Percentiles rank a stretch among this genome's conserved stretches.
These are phyloP conservation scores for Brachyptera risi DNA, from an alignment of 2,888 invertebrate genomes.

Conservation along the genomic window DNA sequence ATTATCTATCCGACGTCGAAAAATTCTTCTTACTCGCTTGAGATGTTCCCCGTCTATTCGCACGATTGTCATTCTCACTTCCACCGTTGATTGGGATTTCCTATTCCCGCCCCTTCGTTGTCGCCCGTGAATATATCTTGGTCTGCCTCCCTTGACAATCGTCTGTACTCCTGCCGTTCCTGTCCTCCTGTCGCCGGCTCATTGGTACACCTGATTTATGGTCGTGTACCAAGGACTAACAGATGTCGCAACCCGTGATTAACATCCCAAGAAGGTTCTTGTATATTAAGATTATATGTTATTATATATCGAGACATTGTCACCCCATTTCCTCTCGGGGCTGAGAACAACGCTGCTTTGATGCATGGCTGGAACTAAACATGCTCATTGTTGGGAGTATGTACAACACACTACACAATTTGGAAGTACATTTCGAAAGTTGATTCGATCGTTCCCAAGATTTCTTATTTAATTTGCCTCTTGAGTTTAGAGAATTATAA, in stretches of 20 bases:
- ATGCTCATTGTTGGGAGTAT: no score
- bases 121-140: not conserved
- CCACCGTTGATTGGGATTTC: not conserved
- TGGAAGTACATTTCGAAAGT: not conserved
- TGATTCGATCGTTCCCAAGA: not conserved
- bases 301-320: not conserved
- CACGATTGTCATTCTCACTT: slow-evolving; percentile 4
- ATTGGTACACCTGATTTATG: not conserved
- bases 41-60: not conserved
- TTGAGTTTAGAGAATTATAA: no score
- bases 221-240: slow-evolving; percentile 8
- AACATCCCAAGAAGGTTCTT: slow-evolving; percentile 3
- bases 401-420: not conserved
- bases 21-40: no score
- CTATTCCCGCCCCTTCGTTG: not conserved
- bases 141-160: not conserved
- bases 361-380: no score
- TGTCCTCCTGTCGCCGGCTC: slow-evolving; percentile 3
- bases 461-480: not conserved
- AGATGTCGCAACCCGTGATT: slow-evolving; percentile 9
- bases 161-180: slow-evolving; percentile 1
- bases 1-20: no score
- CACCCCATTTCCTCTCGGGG: not conserved
- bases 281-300: slow-evolving; percentile 1
- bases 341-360: not conserved